These are phyloP conservation scores for Lepisosteus osseus DNA, from an alignment of 2,113 vertebrate species.

Conservation along the genomic window DNA sequence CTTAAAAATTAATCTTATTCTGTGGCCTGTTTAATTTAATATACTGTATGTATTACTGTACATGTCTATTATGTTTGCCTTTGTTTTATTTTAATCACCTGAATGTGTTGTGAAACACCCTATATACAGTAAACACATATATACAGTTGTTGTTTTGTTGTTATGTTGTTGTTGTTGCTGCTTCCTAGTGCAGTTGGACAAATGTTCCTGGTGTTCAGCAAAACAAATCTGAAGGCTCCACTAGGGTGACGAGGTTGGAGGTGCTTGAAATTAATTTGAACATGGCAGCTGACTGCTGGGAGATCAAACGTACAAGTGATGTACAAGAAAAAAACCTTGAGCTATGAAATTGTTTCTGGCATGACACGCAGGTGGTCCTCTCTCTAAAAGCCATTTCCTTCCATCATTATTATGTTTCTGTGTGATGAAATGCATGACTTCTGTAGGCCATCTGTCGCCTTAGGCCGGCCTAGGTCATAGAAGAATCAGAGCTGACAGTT, in stretches of 20 bases:
- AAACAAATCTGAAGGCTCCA: neutral
- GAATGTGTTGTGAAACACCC: too few species aligned
- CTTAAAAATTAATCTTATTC: too few species aligned
- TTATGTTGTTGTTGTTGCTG: too few species aligned
- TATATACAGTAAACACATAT: too few species aligned
- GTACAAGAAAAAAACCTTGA: neutral
- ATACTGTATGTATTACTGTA: too few species aligned
- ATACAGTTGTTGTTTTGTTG: too few species aligned
- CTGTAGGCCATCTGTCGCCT: neutral
- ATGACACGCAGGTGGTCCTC: constrained; percentile 6
- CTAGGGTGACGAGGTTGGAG: neutral
- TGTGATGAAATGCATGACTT: neutral
- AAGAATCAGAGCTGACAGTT: constrained; percentile 16
- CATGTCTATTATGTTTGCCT: too few species aligned
- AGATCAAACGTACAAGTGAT: neutral
- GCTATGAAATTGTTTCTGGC: constrained; percentile 1
- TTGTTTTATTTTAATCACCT: too few species aligned
- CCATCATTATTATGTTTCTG: constrained; percentile 5
- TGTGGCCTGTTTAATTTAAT: too few species aligned
- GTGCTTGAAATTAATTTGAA: constrained; percentile 1
- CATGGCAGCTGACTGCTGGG: neutral
- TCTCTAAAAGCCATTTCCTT: neutral
- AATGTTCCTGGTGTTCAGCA: neutral
- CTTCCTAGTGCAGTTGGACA: too few species aligned
- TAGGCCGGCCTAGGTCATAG: constrained; percentile 13